These are phyloP conservation scores for Dendroctonus ponderosae DNA, from an alignment of 1,140 invertebrate genomes.

Conservation along the genomic window DNA sequence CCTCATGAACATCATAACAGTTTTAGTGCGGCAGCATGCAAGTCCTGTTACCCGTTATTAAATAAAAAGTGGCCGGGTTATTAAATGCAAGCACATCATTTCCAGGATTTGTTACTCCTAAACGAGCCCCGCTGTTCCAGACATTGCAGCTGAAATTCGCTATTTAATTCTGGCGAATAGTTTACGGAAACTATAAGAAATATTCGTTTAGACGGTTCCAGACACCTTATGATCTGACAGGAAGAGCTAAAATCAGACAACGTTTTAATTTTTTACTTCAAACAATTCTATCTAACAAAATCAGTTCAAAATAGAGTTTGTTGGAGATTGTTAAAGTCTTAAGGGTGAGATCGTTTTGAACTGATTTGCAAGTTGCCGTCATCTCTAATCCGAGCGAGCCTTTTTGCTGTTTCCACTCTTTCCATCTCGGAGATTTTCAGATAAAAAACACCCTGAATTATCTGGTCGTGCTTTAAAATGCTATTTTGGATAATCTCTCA, in stretches of 20 bases:
- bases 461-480: constrained; percentile 12
- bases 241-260: too few relatives aligned
- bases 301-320: too few relatives aligned
- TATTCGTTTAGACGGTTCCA: too few relatives aligned
- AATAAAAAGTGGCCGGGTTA: constrained; percentile 38
- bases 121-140: constrained; percentile 31
- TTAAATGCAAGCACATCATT: constrained; percentile 44
- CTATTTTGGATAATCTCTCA: constrained; percentile 7
- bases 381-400: constrained; percentile 11
- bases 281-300: too few relatives aligned
- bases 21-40: constrained; percentile 18
- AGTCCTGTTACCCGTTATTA: constrained; percentile 33
- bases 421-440: constrained; percentile 11
- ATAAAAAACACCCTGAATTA: constrained; percentile 10
- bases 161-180: too few relatives aligned
- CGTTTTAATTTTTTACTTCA: too few relatives aligned
- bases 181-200: too few relatives aligned
- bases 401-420: constrained; percentile 6
- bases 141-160: constrained; percentile 22
- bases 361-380: background rate
- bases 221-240: too few relatives aligned
- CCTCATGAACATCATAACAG: constrained; percentile 17
- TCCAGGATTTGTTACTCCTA: constrained; percentile 39
- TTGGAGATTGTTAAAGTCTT: too few relatives aligned
- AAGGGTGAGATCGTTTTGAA: too few relatives aligned